These are phyloP conservation scores for Benitochromis conjunctus DNA, from an alignment of 2,113 vertebrate genomes.

Conservation along the genomic window DNA sequence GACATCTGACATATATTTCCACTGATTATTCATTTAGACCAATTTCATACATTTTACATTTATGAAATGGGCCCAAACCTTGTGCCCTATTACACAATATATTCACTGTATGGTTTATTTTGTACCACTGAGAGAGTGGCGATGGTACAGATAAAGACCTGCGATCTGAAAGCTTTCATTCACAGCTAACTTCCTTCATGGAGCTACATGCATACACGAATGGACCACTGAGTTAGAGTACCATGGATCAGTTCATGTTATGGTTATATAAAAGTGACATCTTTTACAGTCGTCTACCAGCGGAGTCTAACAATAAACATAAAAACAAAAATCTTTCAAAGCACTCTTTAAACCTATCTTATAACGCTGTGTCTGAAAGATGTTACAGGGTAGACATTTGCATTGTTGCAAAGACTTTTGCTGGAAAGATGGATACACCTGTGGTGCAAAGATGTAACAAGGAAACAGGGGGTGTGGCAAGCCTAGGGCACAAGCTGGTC, in stretches of 20 bases:
- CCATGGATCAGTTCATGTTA: conserved; percentile 24
- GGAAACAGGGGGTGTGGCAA: not conserved
- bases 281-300: not conserved
- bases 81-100: conserved; percentile 33
- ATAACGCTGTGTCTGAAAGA: not conserved
- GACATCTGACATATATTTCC: conserved; percentile 55
- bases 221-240: not conserved
- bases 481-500: not conserved
- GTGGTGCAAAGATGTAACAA: not conserved
- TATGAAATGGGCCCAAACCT: conserved; percentile 24
- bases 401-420: not conserved
- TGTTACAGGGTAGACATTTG: not conserved
- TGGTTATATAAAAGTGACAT: conserved; percentile 4
- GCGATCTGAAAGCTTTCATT: conserved; percentile 66
- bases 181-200: conserved; percentile 30
- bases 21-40: conserved; percentile 48
- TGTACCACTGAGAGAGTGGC: conserved; percentile 13
- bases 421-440: not conserved
- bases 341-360: not conserved
- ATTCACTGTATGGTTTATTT: conserved; percentile 39
- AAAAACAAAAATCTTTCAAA: not conserved
- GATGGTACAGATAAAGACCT: conserved; percentile 66
- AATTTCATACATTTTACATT: conserved; percentile 61
- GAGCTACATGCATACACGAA: not conserved
- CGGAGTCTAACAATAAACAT: not conserved